Conservation (phyloP, 2,797 vertebrate species). For the Gymnoscopelus braueri region DNA sequence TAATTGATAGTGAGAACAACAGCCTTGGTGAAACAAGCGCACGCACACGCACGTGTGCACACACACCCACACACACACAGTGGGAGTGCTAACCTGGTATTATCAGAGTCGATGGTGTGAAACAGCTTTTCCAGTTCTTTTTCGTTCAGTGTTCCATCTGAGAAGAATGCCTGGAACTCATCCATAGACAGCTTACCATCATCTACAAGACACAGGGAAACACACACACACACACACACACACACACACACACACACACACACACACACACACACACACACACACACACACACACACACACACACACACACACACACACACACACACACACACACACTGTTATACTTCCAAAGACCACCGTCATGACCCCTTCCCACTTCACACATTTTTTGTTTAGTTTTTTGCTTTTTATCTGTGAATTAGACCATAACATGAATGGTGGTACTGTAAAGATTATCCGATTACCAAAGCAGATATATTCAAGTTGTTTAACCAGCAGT, state of each 20-base stretch:
- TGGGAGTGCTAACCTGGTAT: slow-evolving; percentile 90
- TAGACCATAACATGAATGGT: too few species aligned
- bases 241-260: slow-evolving; percentile 40
- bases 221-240: slow-evolving; percentile 7
- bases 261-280: slow-evolving; percentile 29
- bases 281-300: neutral
- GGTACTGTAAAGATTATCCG: too few species aligned
- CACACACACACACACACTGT: too few species aligned
- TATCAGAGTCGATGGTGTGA: slow-evolving; percentile 96
- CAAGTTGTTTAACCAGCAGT: too few species aligned
- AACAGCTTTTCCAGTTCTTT: slow-evolving; percentile 97
- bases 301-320: slow-evolving; percentile 18
- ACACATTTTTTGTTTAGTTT: too few species aligned
- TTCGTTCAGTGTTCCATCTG: slow-evolving; percentile 93
- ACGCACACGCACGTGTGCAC: neutral
- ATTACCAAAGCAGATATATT: too few species aligned
- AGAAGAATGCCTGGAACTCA: slow-evolving; percentile 98
- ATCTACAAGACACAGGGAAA: slow-evolving; percentile 79
- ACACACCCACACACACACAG: neutral
- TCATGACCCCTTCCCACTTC: too few species aligned
- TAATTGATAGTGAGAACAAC: slow-evolving; percentile 34
- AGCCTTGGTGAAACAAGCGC: slow-evolving; percentile 13
- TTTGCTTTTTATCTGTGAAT: too few species aligned
- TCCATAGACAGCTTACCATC: slow-evolving; percentile 97
- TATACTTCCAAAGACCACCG: too few species aligned